Conservation (phyloP, 2,797 vertebrate species). For the Gymnopithys bicolor region DNA sequence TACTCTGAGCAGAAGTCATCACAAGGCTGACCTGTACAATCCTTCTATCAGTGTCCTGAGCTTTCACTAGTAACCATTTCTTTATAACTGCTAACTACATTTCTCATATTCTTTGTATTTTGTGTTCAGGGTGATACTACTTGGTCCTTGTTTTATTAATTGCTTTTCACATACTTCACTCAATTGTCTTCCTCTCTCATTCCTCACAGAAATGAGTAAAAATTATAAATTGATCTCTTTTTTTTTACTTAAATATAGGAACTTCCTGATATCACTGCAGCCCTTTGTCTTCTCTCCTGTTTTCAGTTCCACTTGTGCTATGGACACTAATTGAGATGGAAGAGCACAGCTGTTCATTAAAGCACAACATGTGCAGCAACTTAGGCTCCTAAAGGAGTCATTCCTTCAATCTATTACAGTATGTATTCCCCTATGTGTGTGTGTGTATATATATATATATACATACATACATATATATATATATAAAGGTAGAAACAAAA, state of each 20-base stretch:
- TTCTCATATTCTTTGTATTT: not conserved
- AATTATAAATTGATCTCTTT: not conserved
- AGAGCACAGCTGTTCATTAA: slow-evolving; percentile 47
- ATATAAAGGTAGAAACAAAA: too few relatives aligned
- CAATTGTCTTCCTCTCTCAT: not conserved
- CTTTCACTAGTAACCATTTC: not conserved
- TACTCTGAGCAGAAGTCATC: not conserved
- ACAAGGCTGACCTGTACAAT: not conserved
- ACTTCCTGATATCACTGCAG: not conserved
- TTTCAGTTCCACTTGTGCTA: not conserved
- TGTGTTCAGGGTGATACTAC: not conserved
- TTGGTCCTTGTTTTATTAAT: not conserved
- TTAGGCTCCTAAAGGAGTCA: slow-evolving; percentile 5
- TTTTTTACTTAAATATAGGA: not conserved
- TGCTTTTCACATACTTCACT: not conserved
- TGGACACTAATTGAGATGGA: slow-evolving; percentile 32
- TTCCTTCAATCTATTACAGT: not conserved
- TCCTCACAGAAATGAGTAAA: not conserved
- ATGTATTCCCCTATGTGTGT: not conserved
- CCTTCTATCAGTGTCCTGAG: not conserved
- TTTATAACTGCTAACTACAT: not conserved
- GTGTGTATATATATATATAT: not conserved
- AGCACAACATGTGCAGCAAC: not conserved
- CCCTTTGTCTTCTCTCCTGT: not conserved
- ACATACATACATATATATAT: too few relatives aligned